Evolutionary conservation across 2,888 invertebrate genomes (phyloP).

Genomic region (Gari tellinella): DNA sequence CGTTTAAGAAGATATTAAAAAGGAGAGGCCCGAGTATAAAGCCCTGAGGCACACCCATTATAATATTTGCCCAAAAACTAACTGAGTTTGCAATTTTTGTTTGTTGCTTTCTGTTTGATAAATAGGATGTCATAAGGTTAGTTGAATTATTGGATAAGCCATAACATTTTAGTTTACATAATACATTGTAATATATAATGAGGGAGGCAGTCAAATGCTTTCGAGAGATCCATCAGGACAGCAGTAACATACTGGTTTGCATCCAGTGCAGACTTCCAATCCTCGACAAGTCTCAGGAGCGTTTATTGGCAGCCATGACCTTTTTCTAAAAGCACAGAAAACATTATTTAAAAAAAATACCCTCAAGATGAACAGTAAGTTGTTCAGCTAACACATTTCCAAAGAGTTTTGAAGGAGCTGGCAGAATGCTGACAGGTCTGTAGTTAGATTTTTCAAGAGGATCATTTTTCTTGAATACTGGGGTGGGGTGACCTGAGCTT

Average conservation of each 20-base stretch:
- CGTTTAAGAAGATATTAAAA: background rate
- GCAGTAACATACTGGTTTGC: background rate
- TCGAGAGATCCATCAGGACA: background rate
- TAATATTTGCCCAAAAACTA: background rate
- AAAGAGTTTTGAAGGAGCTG: background rate
- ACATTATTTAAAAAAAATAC: background rate
- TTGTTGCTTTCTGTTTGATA: conserved; percentile 4
- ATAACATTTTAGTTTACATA: background rate
- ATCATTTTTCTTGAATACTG: too few relatives aligned
- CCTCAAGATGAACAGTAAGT: background rate
- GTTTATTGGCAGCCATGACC: background rate
- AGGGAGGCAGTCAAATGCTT: background rate
- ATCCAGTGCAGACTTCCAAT: background rate
- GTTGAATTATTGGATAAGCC: background rate
- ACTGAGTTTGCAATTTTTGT: background rate
- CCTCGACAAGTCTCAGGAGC: background rate
- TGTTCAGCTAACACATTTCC: background rate
- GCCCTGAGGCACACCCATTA: background rate
- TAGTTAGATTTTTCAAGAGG: too few relatives aligned
- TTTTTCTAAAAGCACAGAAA: background rate
- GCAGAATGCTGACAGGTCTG: too few relatives aligned
- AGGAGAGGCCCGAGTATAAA: background rate
- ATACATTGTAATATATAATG: background rate
- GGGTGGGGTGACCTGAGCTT: too few relatives aligned
- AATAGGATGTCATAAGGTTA: background rate